These are phyloP conservation scores for Urocolius indicus DNA, from an alignment of 2,113 vertebrate genomes.

Conservation along the genomic window DNA sequence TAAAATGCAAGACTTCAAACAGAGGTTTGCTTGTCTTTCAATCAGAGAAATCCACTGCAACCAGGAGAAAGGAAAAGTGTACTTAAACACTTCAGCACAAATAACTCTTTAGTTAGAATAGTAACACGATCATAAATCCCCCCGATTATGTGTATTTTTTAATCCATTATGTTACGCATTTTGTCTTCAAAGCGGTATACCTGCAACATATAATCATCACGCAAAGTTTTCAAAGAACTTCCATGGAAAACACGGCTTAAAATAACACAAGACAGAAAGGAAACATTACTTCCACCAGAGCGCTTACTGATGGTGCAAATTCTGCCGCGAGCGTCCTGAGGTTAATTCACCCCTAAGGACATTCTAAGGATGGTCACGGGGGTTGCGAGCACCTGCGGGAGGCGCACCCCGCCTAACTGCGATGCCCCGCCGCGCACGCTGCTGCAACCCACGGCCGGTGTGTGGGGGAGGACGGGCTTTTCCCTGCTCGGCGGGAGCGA, in stretches of 20 bases:
- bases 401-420: background rate
- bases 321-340: background rate
- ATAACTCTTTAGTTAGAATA: background rate
- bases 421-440: background rate
- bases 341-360: background rate
- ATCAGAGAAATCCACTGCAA: background rate
- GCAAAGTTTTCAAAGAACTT: background rate
- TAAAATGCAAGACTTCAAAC: background rate
- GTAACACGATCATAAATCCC: background rate
- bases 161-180: fast-evolving
- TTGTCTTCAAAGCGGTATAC: background rate
- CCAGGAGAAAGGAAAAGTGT: background rate
- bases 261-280: background rate
- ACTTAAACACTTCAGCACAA: background rate
- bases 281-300: background rate
- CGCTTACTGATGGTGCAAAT: background rate
- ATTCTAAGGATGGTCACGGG: fast-evolving
- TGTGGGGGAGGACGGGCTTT: background rate
- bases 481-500: background rate
- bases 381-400: background rate
- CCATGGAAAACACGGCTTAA: background rate
- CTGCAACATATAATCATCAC: background rate
- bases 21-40: background rate
- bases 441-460: background rate
- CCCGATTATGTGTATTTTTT: too few relatives aligned